Evolutionary conservation across 23 tunicate species (phyloP).

Genomic region (Trididemnum clinides): DNA sequence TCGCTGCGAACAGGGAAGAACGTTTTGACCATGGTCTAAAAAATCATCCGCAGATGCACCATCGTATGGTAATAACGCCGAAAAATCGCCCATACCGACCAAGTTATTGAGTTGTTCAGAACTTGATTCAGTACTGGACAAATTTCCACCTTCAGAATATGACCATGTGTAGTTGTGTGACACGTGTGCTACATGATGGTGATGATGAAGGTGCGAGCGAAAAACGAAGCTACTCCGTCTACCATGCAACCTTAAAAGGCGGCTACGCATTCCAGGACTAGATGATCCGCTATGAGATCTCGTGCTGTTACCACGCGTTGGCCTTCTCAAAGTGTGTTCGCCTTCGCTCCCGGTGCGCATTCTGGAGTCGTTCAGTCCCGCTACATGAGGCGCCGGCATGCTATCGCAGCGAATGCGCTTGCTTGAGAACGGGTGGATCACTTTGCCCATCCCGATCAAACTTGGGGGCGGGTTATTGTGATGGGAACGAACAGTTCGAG

Average conservation of each 20-base stretch:
- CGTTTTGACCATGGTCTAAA: slow-evolving; percentile 7
- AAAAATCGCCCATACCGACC: not conserved
- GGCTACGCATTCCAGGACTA: slow-evolving; percentile 67
- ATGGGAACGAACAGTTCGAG: slow-evolving; percentile 37
- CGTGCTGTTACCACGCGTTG: slow-evolving; percentile 36
- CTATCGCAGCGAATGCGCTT: slow-evolving; percentile 76
- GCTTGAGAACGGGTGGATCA: not conserved
- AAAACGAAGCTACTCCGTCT: slow-evolving; percentile 7
- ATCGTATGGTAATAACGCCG: not conserved
- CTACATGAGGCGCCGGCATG: slow-evolving; percentile 57
- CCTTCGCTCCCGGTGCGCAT: slow-evolving; percentile 90
- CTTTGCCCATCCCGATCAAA: slow-evolving; percentile 81
- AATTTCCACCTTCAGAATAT: slow-evolving; percentile 42
- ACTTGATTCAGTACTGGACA: slow-evolving; percentile 67
- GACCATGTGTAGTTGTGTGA: slow-evolving; percentile 33
- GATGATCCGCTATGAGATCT: slow-evolving; percentile 30
- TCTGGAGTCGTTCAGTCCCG: slow-evolving; percentile 29
- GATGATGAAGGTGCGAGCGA: slow-evolving; percentile 9
- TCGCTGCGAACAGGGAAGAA: not conserved
- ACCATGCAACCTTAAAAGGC: not conserved
- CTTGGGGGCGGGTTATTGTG: slow-evolving; percentile 81
- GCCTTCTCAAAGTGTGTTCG: slow-evolving; percentile 62
- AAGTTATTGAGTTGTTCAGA: slow-evolving; percentile 52
- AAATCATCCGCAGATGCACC: slow-evolving; percentile 16
- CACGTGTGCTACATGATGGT: not conserved